Evolutionary conservation across 2,113 vertebrate genomes (phyloP).

Genomic region (Rhabdomys dilectus): DNA sequence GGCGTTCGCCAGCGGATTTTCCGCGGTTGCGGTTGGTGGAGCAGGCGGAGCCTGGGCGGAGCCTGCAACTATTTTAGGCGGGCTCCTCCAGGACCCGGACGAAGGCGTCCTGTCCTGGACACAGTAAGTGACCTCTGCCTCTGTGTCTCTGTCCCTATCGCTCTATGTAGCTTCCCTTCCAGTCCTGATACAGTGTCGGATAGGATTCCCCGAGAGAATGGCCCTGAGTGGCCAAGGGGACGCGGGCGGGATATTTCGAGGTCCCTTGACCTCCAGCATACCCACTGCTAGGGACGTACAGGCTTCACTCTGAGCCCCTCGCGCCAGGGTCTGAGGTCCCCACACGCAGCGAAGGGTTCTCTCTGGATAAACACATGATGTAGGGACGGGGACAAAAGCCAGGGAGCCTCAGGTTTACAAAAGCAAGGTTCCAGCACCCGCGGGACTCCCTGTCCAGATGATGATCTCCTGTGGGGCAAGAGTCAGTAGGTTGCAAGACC

Average conservation of each 20-base stretch:
- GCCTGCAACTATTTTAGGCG: constrained; percentile 50
- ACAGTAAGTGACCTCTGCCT: constrained; percentile 64
- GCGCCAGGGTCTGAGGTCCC: too few relatives aligned
- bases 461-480: not conserved
- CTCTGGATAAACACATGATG: not conserved
- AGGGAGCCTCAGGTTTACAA: not conserved
- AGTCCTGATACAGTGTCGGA: not conserved
- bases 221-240: not conserved
- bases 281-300: not conserved
- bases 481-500: not conserved
- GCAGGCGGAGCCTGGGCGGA: constrained; percentile 25
- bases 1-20: constrained; percentile 65
- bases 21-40: constrained; percentile 7
- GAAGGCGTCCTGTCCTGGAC: not conserved
- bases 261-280: not conserved
- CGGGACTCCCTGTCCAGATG: not conserved
- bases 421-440: not conserved
- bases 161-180: not conserved
- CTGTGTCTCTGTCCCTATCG: not conserved
- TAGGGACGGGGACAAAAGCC: not conserved
- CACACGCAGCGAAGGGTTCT: rapidly evolving
- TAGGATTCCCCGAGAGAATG: not conserved
- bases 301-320: not conserved
- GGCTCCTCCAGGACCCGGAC: not conserved
- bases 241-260: too few relatives aligned